phyloP scores from a whole-genome alignment of 2,797 vertebrate species.

The Apodemus agrarius region DNA sequence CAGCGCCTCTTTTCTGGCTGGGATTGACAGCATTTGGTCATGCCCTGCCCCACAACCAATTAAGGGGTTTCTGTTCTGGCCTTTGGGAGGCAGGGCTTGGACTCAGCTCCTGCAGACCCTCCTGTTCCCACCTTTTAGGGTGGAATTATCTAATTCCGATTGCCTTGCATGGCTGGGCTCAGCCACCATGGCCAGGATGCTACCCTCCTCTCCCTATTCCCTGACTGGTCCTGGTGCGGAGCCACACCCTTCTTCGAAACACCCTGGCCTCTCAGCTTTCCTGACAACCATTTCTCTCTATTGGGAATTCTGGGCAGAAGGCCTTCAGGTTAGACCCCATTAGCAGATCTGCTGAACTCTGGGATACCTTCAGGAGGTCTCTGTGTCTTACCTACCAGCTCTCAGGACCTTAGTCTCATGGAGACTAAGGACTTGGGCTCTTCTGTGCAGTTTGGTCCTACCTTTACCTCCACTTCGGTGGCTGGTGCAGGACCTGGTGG shows the following conservation, averaged over 20 bases:
- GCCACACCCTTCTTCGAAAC: background rate
- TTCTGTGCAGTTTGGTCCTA: background rate
- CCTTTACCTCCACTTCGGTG: background rate
- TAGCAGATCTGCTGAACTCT: background rate
- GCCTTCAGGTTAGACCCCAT: background rate
- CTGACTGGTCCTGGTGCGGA: background rate
- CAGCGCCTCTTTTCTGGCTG: conserved; percentile 77
- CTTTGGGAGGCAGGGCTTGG: background rate
- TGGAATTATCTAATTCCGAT: background rate
- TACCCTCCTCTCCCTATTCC: too few species aligned
- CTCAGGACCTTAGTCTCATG: too few species aligned
- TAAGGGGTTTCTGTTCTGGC: conserved; percentile 83
- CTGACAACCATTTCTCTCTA: background rate
- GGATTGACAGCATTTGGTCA: conserved; percentile 64
- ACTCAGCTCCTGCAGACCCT: background rate
- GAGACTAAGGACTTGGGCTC: background rate
- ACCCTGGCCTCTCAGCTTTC: background rate
- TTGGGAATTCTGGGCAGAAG: background rate
- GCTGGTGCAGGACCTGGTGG: background rate
- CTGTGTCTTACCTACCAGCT: background rate
- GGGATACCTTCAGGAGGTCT: background rate
- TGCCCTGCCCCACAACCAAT: background rate
- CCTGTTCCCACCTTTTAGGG: background rate
- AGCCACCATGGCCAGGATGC: background rate
- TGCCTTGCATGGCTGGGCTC: background rate